A percentile compares a stretch with the other conserved stretches of the same genome.
Conservation (phyloP, 2,113 vertebrate genomes). For the Laticauda colubrina region DNA sequence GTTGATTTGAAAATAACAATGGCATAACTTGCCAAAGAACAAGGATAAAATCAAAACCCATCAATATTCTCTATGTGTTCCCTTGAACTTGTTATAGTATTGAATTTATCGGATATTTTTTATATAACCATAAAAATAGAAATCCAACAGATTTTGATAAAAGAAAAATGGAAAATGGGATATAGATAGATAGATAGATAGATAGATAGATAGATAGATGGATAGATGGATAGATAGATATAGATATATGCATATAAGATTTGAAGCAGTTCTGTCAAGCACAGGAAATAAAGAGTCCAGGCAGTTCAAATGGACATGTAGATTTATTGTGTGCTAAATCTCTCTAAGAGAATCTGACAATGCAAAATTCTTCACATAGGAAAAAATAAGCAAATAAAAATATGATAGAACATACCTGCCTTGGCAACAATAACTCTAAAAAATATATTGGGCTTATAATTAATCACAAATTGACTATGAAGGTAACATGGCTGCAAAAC, state of each 20-base stretch:
- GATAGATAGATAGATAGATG: no score
- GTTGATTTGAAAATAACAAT: constrained; percentile 2
- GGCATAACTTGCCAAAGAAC: background rate
- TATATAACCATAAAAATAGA: background rate
- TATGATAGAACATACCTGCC: background rate
- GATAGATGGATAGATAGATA: no score
- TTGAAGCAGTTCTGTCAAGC: no score
- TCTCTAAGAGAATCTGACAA: background rate
- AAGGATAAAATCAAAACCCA: constrained; percentile 18
- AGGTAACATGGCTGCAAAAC: no score
- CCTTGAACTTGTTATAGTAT: background rate
- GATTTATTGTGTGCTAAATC: no score
- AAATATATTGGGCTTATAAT: background rate
- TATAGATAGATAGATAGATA: no score
- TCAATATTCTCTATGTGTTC: background rate
- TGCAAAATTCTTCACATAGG: background rate
- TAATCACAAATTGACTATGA: background rate
- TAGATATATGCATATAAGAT: no score
- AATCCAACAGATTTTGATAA: background rate
- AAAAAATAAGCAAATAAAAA: background rate
- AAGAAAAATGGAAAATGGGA: background rate
- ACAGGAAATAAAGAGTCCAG: no score
- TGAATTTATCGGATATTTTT: background rate
- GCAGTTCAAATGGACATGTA: no score
- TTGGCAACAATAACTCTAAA: background rate